Conservation (phyloP, 2,113 vertebrate genomes). For the Eolophus roseicapilla region DNA sequence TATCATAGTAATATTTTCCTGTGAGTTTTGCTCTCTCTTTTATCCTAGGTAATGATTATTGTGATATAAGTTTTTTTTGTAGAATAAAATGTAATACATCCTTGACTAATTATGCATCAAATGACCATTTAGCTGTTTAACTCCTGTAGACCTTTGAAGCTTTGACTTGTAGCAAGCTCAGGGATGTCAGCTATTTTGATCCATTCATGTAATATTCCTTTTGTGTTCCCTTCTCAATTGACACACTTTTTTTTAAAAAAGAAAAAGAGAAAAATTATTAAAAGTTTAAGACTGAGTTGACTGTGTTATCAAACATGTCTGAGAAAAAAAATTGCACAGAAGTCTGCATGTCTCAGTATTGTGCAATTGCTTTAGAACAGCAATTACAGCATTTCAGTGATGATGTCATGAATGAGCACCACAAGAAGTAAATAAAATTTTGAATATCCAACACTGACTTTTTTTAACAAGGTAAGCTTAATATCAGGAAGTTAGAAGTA, state of each 20-base stretch:
- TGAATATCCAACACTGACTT: background rate
- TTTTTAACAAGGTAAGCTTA: background rate
- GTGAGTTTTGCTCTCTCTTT: background rate
- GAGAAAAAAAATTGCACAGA: background rate
- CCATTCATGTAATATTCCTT: background rate
- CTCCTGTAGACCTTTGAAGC: background rate
- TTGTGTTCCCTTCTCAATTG: background rate
- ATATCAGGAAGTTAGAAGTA: background rate
- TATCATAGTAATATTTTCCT: background rate
- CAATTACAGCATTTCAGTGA: background rate
- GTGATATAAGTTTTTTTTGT: background rate
- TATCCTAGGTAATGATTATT: background rate
- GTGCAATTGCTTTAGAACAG: background rate
- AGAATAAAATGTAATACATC: background rate
- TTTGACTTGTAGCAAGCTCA: background rate
- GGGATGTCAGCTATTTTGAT: background rate
- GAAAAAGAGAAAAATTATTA: background rate
- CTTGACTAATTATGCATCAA: background rate
- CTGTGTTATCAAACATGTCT: background rate
- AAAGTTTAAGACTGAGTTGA: background rate
- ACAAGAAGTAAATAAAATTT: background rate
- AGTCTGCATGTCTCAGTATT: background rate
- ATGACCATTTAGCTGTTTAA: background rate
- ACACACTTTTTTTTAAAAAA: background rate
- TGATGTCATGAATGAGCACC: background rate